Evolutionary conservation across 1,140 invertebrate genomes (phyloP).

Genomic region (Pseudomyrmex flavicornis): DNA sequence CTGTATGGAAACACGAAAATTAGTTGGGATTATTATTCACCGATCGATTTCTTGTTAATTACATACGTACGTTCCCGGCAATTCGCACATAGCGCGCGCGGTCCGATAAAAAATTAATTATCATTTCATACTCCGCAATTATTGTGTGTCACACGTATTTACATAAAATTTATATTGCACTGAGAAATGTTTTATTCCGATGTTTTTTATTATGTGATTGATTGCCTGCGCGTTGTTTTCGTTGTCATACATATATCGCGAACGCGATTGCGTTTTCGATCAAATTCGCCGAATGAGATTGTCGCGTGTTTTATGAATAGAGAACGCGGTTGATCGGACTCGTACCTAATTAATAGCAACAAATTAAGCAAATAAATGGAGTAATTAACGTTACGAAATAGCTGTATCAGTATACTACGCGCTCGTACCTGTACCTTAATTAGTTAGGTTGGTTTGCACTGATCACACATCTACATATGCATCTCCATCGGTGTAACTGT

Average conservation of each 20-base stretch:
- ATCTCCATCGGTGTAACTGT: constrained; percentile 48
- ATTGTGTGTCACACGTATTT: background rate
- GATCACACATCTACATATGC: constrained; percentile 46
- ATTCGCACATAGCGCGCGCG: background rate
- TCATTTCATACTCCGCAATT: constrained; percentile 2
- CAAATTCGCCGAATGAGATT: constrained; percentile 22
- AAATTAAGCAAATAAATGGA: constrained; percentile 57
- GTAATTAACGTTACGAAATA: constrained; percentile 53
- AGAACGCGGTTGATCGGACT: constrained; percentile 25
- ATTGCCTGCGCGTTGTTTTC: constrained; percentile 36
- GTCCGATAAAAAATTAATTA: constrained; percentile 33
- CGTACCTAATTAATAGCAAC: constrained; percentile 50
- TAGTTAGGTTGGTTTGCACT: constrained; percentile 48
- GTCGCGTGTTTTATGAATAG: constrained; percentile 23
- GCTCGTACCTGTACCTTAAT: constrained; percentile 47
- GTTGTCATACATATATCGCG: background rate
- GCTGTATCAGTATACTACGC: constrained; percentile 11
- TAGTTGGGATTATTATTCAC: constrained; percentile 10
- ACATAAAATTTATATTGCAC: constrained; percentile 16
- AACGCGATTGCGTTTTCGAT: background rate
- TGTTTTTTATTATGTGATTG: constrained; percentile 31
- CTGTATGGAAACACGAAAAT: background rate
- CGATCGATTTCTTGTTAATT: constrained; percentile 10
- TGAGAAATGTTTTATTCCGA: constrained; percentile 10
- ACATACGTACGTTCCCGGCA: background rate